phyloP scores from a whole-genome alignment of 2,888 invertebrate species.

The Drosophila kanekoi region DNA sequence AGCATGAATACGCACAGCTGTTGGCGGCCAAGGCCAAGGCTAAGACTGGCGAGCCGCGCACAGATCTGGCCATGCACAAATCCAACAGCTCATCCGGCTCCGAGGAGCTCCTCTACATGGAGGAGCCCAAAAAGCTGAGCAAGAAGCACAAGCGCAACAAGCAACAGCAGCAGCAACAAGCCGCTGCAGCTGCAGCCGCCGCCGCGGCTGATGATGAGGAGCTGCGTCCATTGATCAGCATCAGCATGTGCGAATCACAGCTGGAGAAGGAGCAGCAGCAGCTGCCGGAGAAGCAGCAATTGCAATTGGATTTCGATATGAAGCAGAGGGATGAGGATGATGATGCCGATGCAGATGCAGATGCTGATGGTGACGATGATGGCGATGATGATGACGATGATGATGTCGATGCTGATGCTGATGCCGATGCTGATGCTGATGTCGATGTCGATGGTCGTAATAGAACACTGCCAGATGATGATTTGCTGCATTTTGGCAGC shows the following conservation, averaged over 20 bases:
- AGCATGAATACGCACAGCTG: conserved; percentile 71
- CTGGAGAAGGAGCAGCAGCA: conserved; percentile 36
- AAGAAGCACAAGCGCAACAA: conserved; percentile 80
- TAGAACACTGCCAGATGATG: conserved; percentile 54
- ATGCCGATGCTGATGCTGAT: not conserved
- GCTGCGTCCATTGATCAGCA: conserved; percentile 83
- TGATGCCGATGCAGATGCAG: conserved; percentile 2
- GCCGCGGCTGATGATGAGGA: conserved; percentile 76
- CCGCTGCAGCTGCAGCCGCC: conserved; percentile 33
- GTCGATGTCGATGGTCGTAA: not conserved
- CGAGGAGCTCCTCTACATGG: conserved; percentile 73
- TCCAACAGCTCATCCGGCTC: conserved; percentile 75
- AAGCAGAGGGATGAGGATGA: not conserved
- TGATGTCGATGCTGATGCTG: not conserved
- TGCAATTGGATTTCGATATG: not conserved
- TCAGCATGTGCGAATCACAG: conserved; percentile 78
- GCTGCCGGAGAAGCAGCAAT: not conserved
- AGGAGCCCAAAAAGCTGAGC: conserved; percentile 73
- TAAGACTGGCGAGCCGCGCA: not conserved
- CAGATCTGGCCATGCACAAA: conserved; percentile 49
- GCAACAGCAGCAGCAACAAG: conserved; percentile 56
- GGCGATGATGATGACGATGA: not conserved
- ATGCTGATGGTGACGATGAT: not conserved
- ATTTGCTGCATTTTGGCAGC: conserved; percentile 55
- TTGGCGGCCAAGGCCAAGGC: not conserved